These are phyloP conservation scores for Psettodes erumei DNA, from an alignment of 2,113 vertebrate genomes.

Conservation along the genomic window DNA sequence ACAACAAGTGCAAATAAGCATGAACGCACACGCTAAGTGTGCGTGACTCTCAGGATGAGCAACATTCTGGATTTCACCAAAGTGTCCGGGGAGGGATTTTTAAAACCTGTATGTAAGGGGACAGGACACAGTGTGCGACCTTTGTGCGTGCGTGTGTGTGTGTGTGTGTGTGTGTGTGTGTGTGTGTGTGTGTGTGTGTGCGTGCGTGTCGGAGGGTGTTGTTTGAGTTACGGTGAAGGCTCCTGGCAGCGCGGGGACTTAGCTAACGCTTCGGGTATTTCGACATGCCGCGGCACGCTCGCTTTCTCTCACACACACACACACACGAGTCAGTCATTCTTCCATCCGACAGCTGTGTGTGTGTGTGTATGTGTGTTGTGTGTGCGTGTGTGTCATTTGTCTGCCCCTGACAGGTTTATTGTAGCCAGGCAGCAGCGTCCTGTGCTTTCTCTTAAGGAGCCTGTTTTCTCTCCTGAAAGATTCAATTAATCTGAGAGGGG, in stretches of 20 bases:
- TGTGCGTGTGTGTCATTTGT: slow-evolving; percentile 59
- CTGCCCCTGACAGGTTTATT: slow-evolving; percentile 79
- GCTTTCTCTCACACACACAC: slow-evolving; percentile 35
- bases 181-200: too few species aligned
- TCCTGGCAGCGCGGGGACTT: slow-evolving; percentile 57
- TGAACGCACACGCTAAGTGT: not conserved
- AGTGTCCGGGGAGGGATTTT: slow-evolving; percentile 13
- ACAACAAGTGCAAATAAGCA: slow-evolving; percentile 11
- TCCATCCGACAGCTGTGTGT: slow-evolving; percentile 62
- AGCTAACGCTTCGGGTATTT: slow-evolving; percentile 77
- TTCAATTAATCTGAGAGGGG: slow-evolving; percentile 77
- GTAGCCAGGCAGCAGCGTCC: slow-evolving; percentile 64
- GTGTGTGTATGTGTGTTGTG: slow-evolving; percentile 1
- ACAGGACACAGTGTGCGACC: slow-evolving; percentile 57
- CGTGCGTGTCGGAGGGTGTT: slow-evolving; percentile 58
- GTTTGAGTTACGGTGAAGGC: slow-evolving; percentile 62
- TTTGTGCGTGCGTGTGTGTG: too few species aligned
- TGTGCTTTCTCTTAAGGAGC: slow-evolving; percentile 76
- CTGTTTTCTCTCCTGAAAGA: slow-evolving; percentile 77
- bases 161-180: too few species aligned
- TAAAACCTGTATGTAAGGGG: slow-evolving; percentile 49
- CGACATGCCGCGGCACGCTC: slow-evolving; percentile 72
- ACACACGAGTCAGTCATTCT: slow-evolving; percentile 49
- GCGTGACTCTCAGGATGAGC: not conserved
- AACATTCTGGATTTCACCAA: slow-evolving; percentile 2